phyloP scores from a whole-genome alignment of 2,113 vertebrate species.

The Lophotis ruficrista region DNA sequence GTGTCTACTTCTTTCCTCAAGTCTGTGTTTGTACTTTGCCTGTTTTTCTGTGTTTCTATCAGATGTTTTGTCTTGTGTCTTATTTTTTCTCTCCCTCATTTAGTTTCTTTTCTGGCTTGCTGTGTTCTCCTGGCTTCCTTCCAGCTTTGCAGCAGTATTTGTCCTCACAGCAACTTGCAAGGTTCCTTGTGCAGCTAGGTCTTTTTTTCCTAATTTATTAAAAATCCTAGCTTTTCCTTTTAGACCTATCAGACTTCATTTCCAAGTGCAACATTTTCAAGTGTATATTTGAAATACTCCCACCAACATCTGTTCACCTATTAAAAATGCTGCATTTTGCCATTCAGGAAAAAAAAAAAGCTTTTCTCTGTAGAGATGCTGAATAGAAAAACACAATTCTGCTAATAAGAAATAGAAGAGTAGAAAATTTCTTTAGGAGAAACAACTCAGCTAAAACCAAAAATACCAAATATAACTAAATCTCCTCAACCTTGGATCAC shows the following conservation, averaged over 20 bases:
- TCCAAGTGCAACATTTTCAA: neutral
- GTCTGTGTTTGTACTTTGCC: constrained; percentile 19
- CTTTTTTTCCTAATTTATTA: neutral
- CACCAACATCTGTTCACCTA: neutral
- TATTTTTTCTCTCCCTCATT: constrained; percentile 1
- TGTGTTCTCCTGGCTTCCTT: constrained; percentile 20
- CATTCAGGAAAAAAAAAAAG: neutral
- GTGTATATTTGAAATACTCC: neutral
- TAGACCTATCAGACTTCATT: neutral
- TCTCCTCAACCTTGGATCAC: neutral
- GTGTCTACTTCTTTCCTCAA: neutral
- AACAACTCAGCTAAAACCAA: neutral
- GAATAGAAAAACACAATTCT: neutral
- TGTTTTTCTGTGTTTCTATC: neutral
- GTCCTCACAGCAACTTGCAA: constrained; percentile 15
- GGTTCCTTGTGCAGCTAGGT: neutral
- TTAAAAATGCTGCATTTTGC: neutral
- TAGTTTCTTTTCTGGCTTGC: constrained; percentile 8
- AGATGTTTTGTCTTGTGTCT: neutral
- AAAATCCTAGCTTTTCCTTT: neutral
- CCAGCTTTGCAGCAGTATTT: constrained; percentile 56
- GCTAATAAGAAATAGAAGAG: neutral
- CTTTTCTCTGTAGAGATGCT: neutral
- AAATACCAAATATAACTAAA: neutral
- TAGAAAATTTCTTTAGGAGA: neutral